Percentiles rank a stretch among this genome's conserved stretches.
Evolutionary conservation across 2,797 vertebrate species (phyloP).

Genomic region (Schizopygopsis pylzovi): DNA sequence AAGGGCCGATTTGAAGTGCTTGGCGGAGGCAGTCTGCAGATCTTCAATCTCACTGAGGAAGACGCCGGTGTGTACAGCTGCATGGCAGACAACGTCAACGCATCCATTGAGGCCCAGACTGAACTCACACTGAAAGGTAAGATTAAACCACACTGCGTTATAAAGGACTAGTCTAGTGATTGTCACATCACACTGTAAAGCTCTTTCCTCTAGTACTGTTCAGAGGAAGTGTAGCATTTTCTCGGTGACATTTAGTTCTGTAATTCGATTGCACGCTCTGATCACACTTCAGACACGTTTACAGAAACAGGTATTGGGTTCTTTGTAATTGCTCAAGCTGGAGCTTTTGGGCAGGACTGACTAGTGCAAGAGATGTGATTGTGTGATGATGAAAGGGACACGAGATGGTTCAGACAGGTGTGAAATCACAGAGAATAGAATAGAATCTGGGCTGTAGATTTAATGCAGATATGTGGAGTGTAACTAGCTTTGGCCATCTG

Average conservation of each 20-base stretch:
- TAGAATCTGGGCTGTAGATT: slow-evolving; percentile 31
- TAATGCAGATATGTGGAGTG: slow-evolving; percentile 45
- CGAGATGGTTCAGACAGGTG: slow-evolving; percentile 35
- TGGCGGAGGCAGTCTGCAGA: slow-evolving; percentile 84
- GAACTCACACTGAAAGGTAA: slow-evolving; percentile 91
- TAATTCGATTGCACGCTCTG: slow-evolving; percentile 38
- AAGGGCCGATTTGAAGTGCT: slow-evolving; percentile 77
- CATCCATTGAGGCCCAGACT: slow-evolving; percentile 84
- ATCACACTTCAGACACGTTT: slow-evolving; percentile 32
- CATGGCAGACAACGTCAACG: slow-evolving; percentile 83
- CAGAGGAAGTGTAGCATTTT: slow-evolving; percentile 3
- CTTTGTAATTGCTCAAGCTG: background rate
- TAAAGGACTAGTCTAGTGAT: background rate
- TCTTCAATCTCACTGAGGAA: slow-evolving; percentile 81
- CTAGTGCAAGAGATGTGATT: slow-evolving; percentile 25
- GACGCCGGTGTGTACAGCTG: slow-evolving; percentile 89
- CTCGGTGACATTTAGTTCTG: slow-evolving; percentile 4
- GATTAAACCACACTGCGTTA: background rate
- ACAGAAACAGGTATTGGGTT: slow-evolving; percentile 39
- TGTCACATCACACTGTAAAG: background rate
- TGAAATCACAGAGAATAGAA: slow-evolving; percentile 52
- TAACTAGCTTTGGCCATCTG: slow-evolving; percentile 39
- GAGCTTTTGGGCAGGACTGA: slow-evolving; percentile 6
- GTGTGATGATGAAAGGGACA: slow-evolving; percentile 42
- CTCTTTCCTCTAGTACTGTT: background rate